Base-by-base conservation (phyloP, 2,113 vertebrate species). In the Dinomys branickii region DNA sequence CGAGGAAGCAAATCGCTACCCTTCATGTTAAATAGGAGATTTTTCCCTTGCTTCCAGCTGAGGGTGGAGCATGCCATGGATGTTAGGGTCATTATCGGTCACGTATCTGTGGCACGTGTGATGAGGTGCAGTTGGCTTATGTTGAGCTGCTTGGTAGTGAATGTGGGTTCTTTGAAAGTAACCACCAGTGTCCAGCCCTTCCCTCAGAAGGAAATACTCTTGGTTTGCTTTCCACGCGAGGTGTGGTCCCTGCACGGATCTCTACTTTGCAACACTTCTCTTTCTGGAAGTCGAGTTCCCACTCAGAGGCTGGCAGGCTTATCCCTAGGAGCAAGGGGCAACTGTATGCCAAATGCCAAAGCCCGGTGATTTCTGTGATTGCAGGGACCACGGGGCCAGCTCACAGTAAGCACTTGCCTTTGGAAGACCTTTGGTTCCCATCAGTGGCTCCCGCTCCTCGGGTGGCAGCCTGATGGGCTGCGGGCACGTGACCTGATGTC, bases 311-410 rank as follows among this genome's bases (percentile, higher is more conserved):
- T 92, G 97, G 97, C 97, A 97, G 91, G 97, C 95, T 95, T 61
- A 59, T 85, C 71, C 71, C 41, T 97, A 95, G 88, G 93, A 97
- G 96, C 87, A 85, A 96, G 96, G 97, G 96, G 97, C 95, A 35
- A 96, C 38, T 94, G 96, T 95, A 90, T 75, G 97, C 97, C 97
- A 97, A 30, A 94, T 94, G 96, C 97, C 98, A 97, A 98, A 97
- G 97, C 97, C 98, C 98, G 96, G 89, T 98, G 96, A 97, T 98
- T 97, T 98, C 97, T 98, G 98, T 97, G 97, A 98, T 98, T 98
- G 77, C 98, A 98, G 98, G 98, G 98, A 98, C 97, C 97, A 98
- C 98, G 97, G 98, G 98, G 97, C 93, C 97, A 98, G 96, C 97
- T 98, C 98, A 98, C 83, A 75, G 94, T 97, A 97, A 98, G 98